Evolutionary conservation across 2,888 invertebrate genomes (phyloP), one percentile per base, ranked within the genome.

Genomic region (Ephialtes manifestator): DNA sequence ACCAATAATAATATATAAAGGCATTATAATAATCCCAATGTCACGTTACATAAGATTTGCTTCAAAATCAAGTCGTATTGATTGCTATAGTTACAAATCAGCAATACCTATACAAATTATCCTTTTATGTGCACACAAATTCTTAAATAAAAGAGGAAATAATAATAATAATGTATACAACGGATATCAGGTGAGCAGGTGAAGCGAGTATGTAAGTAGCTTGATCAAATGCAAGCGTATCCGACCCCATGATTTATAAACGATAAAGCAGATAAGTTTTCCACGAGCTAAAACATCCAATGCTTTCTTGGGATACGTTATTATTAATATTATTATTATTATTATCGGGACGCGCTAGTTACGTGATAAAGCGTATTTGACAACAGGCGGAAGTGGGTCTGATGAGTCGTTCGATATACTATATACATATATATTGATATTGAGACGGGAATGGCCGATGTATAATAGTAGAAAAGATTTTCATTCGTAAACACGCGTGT

Each of bases 221-320:
- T 60, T 5, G 58, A 60, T 74, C 28, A 60, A 74, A 58, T 43
- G 43, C 13, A 2, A 13, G 46, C 2, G 55, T 43, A 72, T 43
- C 20, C 15, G 46, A 68, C 43, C 8, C 5, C 11, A 48, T 20
- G 46, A 78, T 18, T 46, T 15, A 80, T 53, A 18, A 80, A 43
- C 20, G 28, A 15, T 28, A 65, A 39, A 43, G 63, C 24, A 65
- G 79, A 80, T 80, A 80, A 78, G 70, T 35, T 13, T 70, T 70
- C 70, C 35, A 51, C 58, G 70, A 78, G 78, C 4, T 24, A 4
- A 31, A 70, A 53, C 65, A 31, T 65, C 18, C 10, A 65, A 80
- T 80, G 71, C 65, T 65, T 80, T 80, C 79, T 63, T 51, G 79
- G n/a, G n/a, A n/a, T n/a, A n/a, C n/a, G n/a, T n/a, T n/a, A n/a